Conservation (phyloP, 2,797 vertebrate genomes). For the Microctenopoma stevenorrisi region DNA sequence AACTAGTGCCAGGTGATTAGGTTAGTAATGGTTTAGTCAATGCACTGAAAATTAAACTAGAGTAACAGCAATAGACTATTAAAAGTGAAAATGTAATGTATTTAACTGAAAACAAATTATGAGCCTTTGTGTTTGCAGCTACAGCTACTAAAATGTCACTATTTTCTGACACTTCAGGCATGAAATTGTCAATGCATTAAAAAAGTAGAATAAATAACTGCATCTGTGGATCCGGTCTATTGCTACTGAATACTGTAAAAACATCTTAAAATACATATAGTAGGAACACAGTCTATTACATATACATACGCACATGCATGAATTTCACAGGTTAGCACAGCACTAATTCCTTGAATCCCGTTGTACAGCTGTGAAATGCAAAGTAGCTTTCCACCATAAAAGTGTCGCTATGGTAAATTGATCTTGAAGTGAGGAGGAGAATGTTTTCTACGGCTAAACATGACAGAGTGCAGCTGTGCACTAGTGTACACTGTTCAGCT, state of each 20-base stretch:
- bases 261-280: too few relatives aligned
- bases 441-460: constrained; percentile 68
- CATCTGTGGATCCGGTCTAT: too few relatives aligned
- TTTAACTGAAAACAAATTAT: too few relatives aligned
- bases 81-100: not conserved
- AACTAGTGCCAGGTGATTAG: not conserved
- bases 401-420: constrained; percentile 52
- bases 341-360: constrained; percentile 31
- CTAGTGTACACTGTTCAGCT: constrained; percentile 58
- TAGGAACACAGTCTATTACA: not conserved
- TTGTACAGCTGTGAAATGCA: constrained; percentile 54
- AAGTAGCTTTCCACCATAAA: constrained; percentile 47
- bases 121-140: too few relatives aligned
- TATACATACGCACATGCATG: constrained; percentile 6
- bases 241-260: too few relatives aligned
- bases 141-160: too few relatives aligned
- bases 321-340: constrained; percentile 24
- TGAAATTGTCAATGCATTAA: too few relatives aligned
- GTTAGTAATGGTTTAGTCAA: not conserved
- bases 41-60: not conserved
- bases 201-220: too few relatives aligned
- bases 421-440: constrained; percentile 54
- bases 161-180: too few relatives aligned
- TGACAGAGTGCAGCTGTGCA: constrained; percentile 74
- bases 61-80: not conserved